Percentiles rank a stretch among this genome's conserved stretches.
Conservation (phyloP, 2,888 invertebrate genomes). For the Zhuqinia jingwanae region DNA sequence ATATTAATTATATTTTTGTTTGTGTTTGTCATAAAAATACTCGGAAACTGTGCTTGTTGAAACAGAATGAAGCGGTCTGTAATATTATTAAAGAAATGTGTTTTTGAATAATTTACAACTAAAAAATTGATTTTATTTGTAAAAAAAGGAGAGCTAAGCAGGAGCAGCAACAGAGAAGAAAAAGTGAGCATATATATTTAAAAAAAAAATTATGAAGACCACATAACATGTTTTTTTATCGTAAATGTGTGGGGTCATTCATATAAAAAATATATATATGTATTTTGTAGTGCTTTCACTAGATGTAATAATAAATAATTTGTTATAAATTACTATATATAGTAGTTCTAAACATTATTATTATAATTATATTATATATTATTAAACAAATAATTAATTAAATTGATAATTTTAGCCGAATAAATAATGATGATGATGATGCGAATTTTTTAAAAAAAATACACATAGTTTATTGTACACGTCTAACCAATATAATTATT, state of each 20-base stretch:
- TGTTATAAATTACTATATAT: too few species aligned
- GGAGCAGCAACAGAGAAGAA: slow-evolving; percentile 7
- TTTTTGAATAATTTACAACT: too few species aligned
- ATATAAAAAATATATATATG: background rate
- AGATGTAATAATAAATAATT: slow-evolving; percentile 23
- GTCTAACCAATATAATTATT: background rate
- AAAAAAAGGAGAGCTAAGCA: background rate
- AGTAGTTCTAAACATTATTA: too few species aligned
- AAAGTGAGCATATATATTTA: too few species aligned
- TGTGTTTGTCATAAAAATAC: slow-evolving; percentile 23
- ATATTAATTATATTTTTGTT: slow-evolving; percentile 30
- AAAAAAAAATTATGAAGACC: too few species aligned
- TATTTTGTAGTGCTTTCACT: slow-evolving; percentile 57
- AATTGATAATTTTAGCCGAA: background rate
- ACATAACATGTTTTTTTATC: background rate
- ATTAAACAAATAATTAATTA: background rate
- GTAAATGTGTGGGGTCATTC: too few species aligned
- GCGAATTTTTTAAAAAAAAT: background rate
- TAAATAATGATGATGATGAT: background rate
- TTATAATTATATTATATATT: background rate
- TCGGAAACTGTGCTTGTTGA: slow-evolving; percentile 17
- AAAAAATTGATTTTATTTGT: background rate
- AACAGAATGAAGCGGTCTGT: background rate
- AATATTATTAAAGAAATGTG: background rate
- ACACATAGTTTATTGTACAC: background rate